Percentiles rank a stretch among this genome's conserved stretches.
phyloP scores from a whole-genome alignment of 2,113 vertebrate genomes.

The Zapus hudsonius region DNA sequence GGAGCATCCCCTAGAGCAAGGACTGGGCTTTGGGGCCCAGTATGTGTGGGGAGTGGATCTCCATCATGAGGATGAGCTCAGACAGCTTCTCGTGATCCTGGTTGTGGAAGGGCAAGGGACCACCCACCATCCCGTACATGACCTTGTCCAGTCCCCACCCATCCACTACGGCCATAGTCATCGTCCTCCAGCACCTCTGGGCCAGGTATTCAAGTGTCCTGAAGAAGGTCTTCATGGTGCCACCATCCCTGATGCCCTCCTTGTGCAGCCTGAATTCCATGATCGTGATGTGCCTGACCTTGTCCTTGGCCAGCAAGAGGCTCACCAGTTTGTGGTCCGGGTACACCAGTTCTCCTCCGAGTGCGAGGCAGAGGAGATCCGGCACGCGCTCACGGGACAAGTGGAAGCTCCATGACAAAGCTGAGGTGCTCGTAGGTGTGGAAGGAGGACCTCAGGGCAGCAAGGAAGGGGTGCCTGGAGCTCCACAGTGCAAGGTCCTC shows the following conservation, averaged over 20 bases:
- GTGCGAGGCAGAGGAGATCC: constrained; percentile 96
- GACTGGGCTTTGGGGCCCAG: constrained; percentile 89
- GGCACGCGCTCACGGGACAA: constrained; percentile 95
- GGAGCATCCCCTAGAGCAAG: constrained; percentile 88
- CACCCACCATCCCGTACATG: constrained; percentile 92
- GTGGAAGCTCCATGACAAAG: constrained; percentile 99
- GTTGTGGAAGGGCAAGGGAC: constrained; percentile 90
- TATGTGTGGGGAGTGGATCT: constrained; percentile 89
- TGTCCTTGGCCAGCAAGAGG: constrained; percentile 98
- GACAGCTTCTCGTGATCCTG: constrained; percentile 91
- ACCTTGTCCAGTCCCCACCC: constrained; percentile 91
- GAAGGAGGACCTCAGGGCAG: constrained; percentile 98
- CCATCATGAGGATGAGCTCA: constrained; percentile 91
- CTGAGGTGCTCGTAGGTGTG: constrained; percentile 98
- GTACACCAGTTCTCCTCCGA: constrained; percentile 97
- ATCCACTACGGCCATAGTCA: constrained; percentile 89
- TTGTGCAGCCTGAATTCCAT: constrained; percentile 98
- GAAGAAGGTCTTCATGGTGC: constrained; percentile 99
- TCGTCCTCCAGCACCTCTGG: constrained; percentile 94
- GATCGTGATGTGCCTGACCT: constrained; percentile 98
- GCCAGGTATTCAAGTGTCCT: constrained; percentile 98
- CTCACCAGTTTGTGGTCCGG: constrained; percentile 98
- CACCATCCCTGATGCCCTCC: constrained; percentile 97
- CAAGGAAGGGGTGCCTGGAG: constrained; percentile 97
- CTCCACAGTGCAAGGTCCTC: constrained; percentile 98